Percentiles rank a stretch among this genome's conserved stretches.
Evolutionary conservation across 2,113 vertebrate species (phyloP).

Genomic region (Apteryx mantelli): DNA sequence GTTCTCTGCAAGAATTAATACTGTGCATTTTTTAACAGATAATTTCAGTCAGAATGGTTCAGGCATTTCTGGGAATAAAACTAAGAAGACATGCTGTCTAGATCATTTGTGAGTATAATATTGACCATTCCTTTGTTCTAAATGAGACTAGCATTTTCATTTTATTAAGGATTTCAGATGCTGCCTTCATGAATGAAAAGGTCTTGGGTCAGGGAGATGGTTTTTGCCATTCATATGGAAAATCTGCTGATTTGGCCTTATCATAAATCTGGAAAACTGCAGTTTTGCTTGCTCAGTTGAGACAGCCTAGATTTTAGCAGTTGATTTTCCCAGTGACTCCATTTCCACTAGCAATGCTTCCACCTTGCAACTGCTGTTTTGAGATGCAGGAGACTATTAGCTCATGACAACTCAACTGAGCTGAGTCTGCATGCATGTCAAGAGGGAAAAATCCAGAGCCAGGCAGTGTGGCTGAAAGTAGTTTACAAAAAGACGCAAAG

Average conservation of each 20-base stretch:
- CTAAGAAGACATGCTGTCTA: neutral
- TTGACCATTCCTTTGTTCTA: neutral
- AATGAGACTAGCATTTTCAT: neutral
- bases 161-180: neutral
- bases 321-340: neutral
- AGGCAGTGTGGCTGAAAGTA: neutral
- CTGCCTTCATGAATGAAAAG: neutral
- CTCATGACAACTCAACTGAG: neutral
- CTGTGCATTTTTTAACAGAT: neutral
- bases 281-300: neutral
- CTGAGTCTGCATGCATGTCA: neutral
- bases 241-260: neutral
- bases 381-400: neutral
- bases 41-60: neutral
- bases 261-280: neutral
- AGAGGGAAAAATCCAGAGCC: neutral
- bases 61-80: neutral
- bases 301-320: neutral
- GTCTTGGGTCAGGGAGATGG: neutral
- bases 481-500: neutral
- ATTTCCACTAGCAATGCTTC: neutral
- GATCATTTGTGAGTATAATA: neutral
- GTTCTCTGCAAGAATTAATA: neutral
- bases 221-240: neutral
- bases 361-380: neutral